Conservation (phyloP, 2,113 vertebrate genomes). For the Callipepla californica region DNA sequence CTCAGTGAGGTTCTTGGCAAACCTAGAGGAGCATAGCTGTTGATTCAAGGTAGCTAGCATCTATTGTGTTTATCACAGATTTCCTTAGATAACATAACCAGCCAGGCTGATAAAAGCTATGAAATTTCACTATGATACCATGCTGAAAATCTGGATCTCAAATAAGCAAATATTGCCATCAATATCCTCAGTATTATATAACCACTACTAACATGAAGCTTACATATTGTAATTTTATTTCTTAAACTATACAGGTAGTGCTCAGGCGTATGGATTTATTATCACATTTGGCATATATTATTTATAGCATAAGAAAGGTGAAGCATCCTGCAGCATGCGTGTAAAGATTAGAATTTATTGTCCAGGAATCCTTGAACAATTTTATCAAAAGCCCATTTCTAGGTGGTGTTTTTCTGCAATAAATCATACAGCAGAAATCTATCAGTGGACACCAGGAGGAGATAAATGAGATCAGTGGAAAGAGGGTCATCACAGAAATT, state of each 20-base stretch:
- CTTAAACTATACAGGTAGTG: conserved; percentile 86
- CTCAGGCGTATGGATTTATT: conserved; percentile 94
- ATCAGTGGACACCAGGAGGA: conserved; percentile 96
- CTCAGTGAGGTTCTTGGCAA: conserved; percentile 25
- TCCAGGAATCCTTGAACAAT: conserved; percentile 99
- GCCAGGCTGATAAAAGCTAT: conserved; percentile 61
- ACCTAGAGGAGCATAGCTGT: conserved; percentile 48
- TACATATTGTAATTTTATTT: conserved; percentile 81
- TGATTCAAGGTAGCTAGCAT: conserved; percentile 49
- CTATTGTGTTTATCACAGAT: conserved; percentile 56
- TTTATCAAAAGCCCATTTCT: conserved; percentile 99
- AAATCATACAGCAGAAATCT: conserved; percentile 97
- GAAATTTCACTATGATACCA: conserved; percentile 68
- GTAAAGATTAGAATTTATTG: conserved; percentile 99
- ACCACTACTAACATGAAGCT: conserved; percentile 70
- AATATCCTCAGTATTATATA: conserved; percentile 67
- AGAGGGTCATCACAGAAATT: conserved; percentile 95
- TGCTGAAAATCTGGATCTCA: conserved; percentile 73
- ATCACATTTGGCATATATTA: conserved; percentile 91
- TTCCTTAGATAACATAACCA: conserved; percentile 58
- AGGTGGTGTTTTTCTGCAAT: conserved; percentile 97
- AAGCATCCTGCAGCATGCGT: conserved; percentile 93
- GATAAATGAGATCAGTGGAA: conserved; percentile 97
- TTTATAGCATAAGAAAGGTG: conserved; percentile 97
- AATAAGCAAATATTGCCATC: conserved; percentile 71